Conservation (phyloP, 2,797 vertebrate species). For the Pitangus sulphuratus region DNA sequence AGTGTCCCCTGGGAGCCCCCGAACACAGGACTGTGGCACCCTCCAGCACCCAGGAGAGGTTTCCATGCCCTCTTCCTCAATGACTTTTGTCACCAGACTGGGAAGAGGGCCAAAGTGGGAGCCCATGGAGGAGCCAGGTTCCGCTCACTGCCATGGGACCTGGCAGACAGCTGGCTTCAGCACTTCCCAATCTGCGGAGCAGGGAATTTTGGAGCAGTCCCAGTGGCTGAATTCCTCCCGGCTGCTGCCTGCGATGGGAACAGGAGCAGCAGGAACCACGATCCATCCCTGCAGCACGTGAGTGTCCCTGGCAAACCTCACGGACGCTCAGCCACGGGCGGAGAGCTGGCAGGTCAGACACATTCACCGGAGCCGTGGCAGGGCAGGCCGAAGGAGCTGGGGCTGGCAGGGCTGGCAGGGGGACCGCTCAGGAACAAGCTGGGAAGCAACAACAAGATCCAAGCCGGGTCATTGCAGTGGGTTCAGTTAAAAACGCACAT, state of each 20-base stretch:
- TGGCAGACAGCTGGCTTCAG: not conserved
- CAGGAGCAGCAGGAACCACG: not conserved
- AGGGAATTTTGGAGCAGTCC: not conserved
- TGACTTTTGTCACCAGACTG: not conserved
- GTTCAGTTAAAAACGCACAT: not conserved
- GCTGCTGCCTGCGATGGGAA: fast-evolving
- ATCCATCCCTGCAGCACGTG: fast-evolving
- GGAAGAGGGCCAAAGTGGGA: not conserved
- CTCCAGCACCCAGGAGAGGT: fast-evolving
- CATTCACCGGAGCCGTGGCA: fast-evolving
- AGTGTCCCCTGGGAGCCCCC: fast-evolving
- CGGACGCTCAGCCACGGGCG: fast-evolving
- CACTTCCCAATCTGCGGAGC: not conserved
- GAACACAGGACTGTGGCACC: fast-evolving
- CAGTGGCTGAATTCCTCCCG: not conserved
- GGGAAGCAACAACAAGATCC: not conserved
- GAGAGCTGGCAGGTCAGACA: not conserved
- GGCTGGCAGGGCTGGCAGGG: not conserved
- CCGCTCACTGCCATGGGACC: fast-evolving
- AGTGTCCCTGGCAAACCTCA: not conserved
- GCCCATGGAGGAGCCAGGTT: not conserved
- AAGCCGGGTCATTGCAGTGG: not conserved
- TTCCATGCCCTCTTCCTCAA: fast-evolving
- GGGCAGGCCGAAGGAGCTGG: fast-evolving
- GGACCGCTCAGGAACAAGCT: not conserved